A percentile compares a stretch with the other conserved stretches of the same genome.
Evolutionary conservation across 1,140 invertebrate genomes (phyloP).

Genomic region (Drosophila tristis): DNA sequence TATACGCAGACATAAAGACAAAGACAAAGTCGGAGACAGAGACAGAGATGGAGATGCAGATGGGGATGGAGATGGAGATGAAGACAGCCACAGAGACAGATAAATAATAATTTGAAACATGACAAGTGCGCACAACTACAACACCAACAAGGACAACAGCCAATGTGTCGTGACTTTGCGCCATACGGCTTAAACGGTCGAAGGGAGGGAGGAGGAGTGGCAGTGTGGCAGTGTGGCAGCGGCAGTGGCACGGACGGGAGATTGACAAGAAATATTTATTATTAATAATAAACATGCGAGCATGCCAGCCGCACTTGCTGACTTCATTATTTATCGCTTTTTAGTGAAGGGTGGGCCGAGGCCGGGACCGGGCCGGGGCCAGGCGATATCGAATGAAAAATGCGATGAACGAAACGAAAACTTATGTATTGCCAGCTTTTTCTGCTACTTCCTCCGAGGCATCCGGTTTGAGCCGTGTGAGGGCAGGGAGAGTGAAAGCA

Average conservation of each 20-base stretch:
- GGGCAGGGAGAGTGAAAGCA: slow-evolving; percentile 1
- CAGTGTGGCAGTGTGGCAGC: too few species aligned
- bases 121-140: slow-evolving; percentile 57
- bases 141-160: slow-evolving; percentile 28
- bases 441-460: slow-evolving; percentile 46
- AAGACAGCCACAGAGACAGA: slow-evolving; percentile 44
- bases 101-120: slow-evolving; percentile 72
- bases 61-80: background rate
- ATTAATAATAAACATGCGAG: slow-evolving; percentile 82
- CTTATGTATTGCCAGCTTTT: slow-evolving; percentile 33
- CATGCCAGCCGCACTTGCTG: slow-evolving; percentile 75
- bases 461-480: slow-evolving; percentile 43
- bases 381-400: slow-evolving; percentile 35
- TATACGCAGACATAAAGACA: slow-evolving; percentile 40
- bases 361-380: background rate
- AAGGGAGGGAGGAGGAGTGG: slow-evolving; percentile 3
- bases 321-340: slow-evolving; percentile 82
- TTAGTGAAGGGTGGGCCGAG: slow-evolving; percentile 30
- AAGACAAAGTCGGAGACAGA: background rate
- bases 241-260: slow-evolving; percentile 10
- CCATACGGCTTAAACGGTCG: slow-evolving; percentile 69
- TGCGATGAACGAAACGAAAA: slow-evolving; percentile 48
- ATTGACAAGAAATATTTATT: slow-evolving; percentile 82
- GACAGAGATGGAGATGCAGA: background rate
- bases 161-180: slow-evolving; percentile 58